phyloP scores from a whole-genome alignment of 2,797 vertebrate species.

The Glossophaga mutica region DNA sequence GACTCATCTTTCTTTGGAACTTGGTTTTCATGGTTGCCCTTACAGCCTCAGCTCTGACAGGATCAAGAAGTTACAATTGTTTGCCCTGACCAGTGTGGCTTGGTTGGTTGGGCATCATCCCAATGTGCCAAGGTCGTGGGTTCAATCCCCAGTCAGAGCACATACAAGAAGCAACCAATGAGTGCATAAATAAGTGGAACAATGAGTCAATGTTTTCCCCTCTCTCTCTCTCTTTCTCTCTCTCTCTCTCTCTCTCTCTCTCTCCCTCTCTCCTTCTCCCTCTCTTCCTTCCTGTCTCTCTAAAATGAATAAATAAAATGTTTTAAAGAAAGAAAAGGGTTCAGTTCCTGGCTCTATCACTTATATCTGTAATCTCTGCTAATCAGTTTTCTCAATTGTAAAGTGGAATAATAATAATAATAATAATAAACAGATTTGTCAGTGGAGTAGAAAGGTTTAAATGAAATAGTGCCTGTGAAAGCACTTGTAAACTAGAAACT shows the following conservation, averaged over 20 bases:
- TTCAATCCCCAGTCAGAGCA: neutral
- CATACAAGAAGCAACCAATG: neutral
- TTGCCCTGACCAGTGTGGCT: neutral
- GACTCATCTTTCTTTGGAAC: neutral
- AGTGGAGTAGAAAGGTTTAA: neutral
- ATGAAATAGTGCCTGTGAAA: neutral
- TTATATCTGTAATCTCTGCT: neutral
- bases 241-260: too few species aligned
- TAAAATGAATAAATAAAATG: neutral
- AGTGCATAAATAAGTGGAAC: neutral
- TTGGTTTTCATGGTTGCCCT: neutral
- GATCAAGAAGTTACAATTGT: neutral
- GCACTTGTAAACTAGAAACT: neutral
- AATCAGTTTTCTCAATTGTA: neutral
- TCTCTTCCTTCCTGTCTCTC: neutral
- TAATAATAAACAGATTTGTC: neutral
- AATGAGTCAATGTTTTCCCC: neutral
- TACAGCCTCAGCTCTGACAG: neutral
- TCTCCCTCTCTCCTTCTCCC: neutral
- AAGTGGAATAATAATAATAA: neutral
- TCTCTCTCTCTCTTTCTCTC: too few species aligned
- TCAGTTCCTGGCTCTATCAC: neutral
- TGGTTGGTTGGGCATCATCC: neutral
- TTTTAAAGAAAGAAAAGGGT: neutral
- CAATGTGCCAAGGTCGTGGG: neutral